Percentiles rank a stretch among this genome's conserved stretches.
phyloP scores from a whole-genome alignment of 2,797 vertebrate genomes.

The Channallabes apus region DNA sequence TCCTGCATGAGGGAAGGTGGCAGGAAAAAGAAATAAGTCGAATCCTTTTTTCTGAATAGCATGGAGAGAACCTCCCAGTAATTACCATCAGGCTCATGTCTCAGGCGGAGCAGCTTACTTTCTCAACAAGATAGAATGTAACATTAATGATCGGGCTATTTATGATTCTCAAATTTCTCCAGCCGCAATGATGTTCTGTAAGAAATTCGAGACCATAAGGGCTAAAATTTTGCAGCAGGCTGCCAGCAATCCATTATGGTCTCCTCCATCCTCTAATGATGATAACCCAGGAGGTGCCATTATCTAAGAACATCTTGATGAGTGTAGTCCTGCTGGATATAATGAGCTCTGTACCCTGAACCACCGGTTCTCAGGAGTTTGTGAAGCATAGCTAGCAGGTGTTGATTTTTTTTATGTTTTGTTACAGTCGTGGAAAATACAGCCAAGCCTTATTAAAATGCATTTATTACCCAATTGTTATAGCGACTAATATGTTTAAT shows the following conservation, averaged over 20 bases:
- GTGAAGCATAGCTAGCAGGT: neutral
- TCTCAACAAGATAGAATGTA: neutral
- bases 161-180: neutral
- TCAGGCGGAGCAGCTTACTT: neutral
- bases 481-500: neutral
- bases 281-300: slow-evolving; percentile 11
- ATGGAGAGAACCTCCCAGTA: neutral
- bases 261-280: slow-evolving; percentile 1
- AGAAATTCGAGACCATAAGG: slow-evolving; percentile 6
- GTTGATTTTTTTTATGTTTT: neutral
- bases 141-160: slow-evolving; percentile 1
- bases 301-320: slow-evolving; percentile 6
- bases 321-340: neutral
- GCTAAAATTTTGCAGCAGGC: neutral
- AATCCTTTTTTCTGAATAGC: neutral
- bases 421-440: neutral
- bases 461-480: neutral
- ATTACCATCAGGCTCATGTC: slow-evolving; percentile 2
- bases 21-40: neutral
- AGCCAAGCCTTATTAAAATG: neutral
- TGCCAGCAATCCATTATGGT: slow-evolving; percentile 5
- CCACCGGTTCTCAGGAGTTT: neutral
- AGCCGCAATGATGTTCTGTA: slow-evolving; percentile 3
- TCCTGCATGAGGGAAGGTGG: neutral
- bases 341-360: slow-evolving; percentile 12